These are phyloP conservation scores for Hydropotes inermis DNA, from an alignment of 2,113 vertebrate species.

Conservation along the genomic window DNA sequence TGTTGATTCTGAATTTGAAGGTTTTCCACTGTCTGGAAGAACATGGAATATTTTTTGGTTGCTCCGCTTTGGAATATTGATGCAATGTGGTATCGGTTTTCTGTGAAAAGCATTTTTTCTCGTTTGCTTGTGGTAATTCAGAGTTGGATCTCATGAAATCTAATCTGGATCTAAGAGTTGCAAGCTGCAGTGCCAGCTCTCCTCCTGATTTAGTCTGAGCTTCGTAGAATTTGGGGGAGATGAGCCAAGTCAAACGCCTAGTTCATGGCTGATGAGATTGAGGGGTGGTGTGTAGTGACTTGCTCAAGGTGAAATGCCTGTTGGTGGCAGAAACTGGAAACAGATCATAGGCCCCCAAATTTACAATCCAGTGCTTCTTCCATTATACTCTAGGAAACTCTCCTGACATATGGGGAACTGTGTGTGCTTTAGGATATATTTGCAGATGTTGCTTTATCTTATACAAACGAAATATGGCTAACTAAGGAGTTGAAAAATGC, in stretches of 20 bases:
- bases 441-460: constrained; percentile 15
- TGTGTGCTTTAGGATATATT: neutral
- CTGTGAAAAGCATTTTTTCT: constrained; percentile 18
- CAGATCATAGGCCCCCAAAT: neutral
- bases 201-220: neutral
- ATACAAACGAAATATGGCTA: neutral
- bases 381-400: neutral
- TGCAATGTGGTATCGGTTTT: neutral
- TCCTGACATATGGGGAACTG: neutral
- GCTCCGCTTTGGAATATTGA: neutral
- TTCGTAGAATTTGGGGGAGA: neutral
- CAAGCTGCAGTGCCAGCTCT: neutral
- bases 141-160: neutral
- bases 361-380: neutral
- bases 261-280: neutral
- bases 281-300: neutral
- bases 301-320: neutral
- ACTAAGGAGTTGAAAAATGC: neutral
- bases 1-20: neutral
- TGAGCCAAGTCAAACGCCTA: neutral
- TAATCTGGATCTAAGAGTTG: neutral
- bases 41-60: neutral
- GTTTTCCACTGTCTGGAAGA: neutral
- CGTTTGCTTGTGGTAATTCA: neutral
- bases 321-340: neutral